phyloP scores from a whole-genome alignment of 2,888 invertebrate genomes.

The Xiphydria camelus region DNA sequence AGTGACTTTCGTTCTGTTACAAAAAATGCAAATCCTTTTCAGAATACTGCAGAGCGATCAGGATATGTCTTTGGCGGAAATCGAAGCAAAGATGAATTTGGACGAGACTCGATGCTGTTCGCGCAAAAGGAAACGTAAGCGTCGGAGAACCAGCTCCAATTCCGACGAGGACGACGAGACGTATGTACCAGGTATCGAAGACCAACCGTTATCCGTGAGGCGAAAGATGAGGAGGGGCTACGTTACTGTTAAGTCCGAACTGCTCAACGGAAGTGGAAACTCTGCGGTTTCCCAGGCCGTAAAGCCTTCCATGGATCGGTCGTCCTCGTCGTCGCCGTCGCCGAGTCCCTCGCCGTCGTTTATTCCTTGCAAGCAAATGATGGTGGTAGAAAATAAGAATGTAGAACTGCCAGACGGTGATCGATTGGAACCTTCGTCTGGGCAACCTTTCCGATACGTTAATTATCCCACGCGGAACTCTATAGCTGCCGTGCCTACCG shows the following conservation, averaged over 20 bases:
- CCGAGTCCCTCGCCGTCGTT: conserved; percentile 19
- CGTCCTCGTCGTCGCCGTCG: background rate
- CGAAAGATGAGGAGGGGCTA: too few relatives aligned
- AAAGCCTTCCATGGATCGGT: background rate
- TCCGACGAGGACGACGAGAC: conserved; percentile 43
- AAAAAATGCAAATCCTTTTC: conserved; percentile 7
- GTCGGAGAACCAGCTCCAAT: conserved; percentile 36
- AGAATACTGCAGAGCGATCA: conserved; percentile 43
- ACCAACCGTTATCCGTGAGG: background rate
- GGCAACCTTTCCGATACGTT: too few relatives aligned
- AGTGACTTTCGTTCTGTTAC: too few relatives aligned
- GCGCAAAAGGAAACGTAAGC: conserved; percentile 44
- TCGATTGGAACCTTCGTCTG: conserved; percentile 4
- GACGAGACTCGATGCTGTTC: conserved; percentile 52
- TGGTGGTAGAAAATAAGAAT: conserved; percentile 47
- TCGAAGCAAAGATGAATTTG: conserved; percentile 45
- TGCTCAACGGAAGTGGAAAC: background rate
- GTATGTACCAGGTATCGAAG: conserved; percentile 19
- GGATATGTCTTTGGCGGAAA: conserved; percentile 34
- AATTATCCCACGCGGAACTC: conserved; percentile 22
- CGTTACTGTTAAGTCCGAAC: too few relatives aligned
- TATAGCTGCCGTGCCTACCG: conserved; percentile 37
- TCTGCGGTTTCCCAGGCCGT: background rate
- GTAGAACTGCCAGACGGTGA: background rate
- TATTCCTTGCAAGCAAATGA: conserved; percentile 42